A percentile compares a stretch with the other conserved stretches of the same genome.
Conservation (phyloP, 2,888 invertebrate species). For the Xestia c-nigrum region DNA sequence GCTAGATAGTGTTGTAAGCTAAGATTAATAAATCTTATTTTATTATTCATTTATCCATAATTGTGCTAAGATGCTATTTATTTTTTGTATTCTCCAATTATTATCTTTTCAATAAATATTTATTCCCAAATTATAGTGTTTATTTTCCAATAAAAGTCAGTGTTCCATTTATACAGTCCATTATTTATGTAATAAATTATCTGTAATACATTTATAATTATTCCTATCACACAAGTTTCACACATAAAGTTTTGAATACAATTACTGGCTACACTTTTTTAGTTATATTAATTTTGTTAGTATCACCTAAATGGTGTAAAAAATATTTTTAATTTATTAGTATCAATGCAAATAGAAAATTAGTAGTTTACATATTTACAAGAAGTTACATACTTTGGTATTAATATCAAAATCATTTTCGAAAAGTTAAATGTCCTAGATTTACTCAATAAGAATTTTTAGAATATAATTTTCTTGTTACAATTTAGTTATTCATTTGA, state of each 20-base stretch:
- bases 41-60: constrained; percentile 65
- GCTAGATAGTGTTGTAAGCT: constrained; percentile 66
- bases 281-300: constrained; percentile 30
- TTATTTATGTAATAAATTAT: constrained; percentile 66
- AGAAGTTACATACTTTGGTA: background rate
- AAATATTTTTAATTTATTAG: constrained; percentile 14
- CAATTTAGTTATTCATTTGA: background rate
- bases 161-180: constrained; percentile 49
- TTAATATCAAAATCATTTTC: constrained; percentile 28
- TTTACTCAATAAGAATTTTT: background rate
- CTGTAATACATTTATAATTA: constrained; percentile 51
- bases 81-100: constrained; percentile 81
- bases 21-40: constrained; percentile 69
- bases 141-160: constrained; percentile 56
- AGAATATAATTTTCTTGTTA: background rate
- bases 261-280: constrained; percentile 27
- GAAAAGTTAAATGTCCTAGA: constrained; percentile 1
- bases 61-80: constrained; percentile 81
- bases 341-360: constrained; percentile 37
- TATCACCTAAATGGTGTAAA: constrained; percentile 24
- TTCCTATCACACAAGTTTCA: constrained; percentile 45
- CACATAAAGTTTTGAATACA: constrained; percentile 38
- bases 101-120: constrained; percentile 79
- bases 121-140: constrained; percentile 71
- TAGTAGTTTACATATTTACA: constrained; percentile 60